Conservation (phyloP, 2,113 vertebrate genomes). For the Urocolius indicus region DNA sequence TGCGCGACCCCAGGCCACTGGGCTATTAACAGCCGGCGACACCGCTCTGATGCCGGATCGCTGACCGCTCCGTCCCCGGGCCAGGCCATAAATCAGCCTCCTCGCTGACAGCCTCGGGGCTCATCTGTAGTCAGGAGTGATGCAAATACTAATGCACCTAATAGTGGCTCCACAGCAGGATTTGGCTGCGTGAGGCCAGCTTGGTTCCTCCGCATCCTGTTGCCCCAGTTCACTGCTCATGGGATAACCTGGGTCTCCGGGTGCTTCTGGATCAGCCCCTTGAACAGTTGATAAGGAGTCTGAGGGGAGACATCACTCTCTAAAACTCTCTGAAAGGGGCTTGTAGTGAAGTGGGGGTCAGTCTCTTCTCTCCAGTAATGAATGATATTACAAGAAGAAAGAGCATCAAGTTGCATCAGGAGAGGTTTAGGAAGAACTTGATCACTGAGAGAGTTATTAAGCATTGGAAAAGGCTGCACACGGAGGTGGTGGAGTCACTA, state of each 20-base stretch:
- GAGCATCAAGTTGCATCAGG: too few species aligned
- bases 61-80: background rate
- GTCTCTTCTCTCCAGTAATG: too few species aligned
- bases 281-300: background rate
- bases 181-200: fast-evolving
- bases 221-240: fast-evolving
- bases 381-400: too few species aligned
- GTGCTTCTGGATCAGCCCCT: background rate
- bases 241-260: background rate
- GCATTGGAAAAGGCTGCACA: too few species aligned
- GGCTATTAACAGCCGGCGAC: conserved; percentile 36
- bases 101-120: background rate
- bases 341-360: too few species aligned
- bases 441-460: too few species aligned
- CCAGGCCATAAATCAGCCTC: fast-evolving
- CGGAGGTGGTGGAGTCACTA: too few species aligned
- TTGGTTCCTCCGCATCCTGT: fast-evolving
- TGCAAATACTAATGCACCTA: background rate
- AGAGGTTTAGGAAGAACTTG: too few species aligned
- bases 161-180: fast-evolving
- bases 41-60: background rate
- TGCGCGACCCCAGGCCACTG: conserved; percentile 51
- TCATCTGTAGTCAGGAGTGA: background rate
- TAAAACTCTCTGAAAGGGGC: too few species aligned
- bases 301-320: too few species aligned